These are phyloP conservation scores for Halyomorpha halys DNA, from an alignment of 1,140 invertebrate species.

Conservation along the genomic window DNA sequence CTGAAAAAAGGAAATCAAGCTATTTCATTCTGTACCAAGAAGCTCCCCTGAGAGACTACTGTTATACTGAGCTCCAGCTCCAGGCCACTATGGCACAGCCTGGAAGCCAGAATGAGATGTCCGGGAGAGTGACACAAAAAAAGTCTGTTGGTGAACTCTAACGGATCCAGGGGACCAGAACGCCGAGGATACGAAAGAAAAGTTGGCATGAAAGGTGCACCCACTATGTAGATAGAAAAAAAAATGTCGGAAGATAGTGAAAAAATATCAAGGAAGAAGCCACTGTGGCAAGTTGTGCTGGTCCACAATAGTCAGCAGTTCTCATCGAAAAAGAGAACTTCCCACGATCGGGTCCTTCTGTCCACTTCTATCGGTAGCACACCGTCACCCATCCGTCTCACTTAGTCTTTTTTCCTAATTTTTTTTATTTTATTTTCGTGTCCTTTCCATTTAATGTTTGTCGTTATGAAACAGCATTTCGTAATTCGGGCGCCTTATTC, in stretches of 20 bases:
- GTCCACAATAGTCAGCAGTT: background rate
- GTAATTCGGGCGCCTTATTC: no score
- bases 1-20: no score
- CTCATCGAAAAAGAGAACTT: conserved; percentile 10
- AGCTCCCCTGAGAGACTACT: no score
- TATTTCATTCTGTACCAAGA: no score
- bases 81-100: no score
- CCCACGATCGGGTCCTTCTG: background rate
- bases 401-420: background rate
- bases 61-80: no score
- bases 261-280: background rate
- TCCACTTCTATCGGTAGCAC: conserved; percentile 3
- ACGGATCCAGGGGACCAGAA: conserved; percentile 7
- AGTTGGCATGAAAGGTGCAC: conserved; percentile 8
- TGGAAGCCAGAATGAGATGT: no score
- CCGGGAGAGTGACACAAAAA: background rate
- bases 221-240: background rate
- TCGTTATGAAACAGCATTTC: no score
- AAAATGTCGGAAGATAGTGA: background rate
- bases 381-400: background rate
- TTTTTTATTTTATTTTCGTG: no score
- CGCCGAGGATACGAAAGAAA: background rate
- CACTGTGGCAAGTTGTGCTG: background rate
- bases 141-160: background rate
- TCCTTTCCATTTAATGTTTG: no score